These are phyloP conservation scores for Sturnus vulgaris DNA, from an alignment of 2,113 vertebrate species.

Conservation along the genomic window DNA sequence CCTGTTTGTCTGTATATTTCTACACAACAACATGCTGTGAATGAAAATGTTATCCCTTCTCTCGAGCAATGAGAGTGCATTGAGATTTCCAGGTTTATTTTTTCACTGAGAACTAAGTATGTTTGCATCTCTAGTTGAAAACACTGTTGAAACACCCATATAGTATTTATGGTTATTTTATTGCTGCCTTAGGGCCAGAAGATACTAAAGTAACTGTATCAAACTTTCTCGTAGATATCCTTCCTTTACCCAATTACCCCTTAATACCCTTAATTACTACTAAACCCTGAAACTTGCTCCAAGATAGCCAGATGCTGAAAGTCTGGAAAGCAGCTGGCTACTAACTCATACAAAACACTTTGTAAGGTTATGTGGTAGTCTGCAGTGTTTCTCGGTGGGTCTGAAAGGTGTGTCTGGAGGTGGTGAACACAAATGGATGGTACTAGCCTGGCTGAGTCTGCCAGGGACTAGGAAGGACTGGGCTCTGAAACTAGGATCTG, in stretches of 20 bases:
- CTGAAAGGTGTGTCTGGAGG: background rate
- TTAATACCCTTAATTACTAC: background rate
- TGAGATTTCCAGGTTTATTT: background rate
- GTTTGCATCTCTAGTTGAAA: background rate
- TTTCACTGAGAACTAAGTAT: background rate
- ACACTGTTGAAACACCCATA: background rate
- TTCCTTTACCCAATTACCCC: background rate
- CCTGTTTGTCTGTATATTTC: background rate
- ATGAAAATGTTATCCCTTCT: background rate
- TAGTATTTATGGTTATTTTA: background rate
- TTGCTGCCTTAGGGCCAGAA: background rate
- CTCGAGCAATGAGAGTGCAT: background rate
- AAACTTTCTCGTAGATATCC: background rate
- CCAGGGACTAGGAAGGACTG: background rate
- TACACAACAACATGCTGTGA: background rate
- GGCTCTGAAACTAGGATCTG: background rate
- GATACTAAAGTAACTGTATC: background rate
- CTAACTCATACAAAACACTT: background rate
- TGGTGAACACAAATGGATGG: background rate
- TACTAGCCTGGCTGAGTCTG: background rate
- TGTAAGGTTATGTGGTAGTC: background rate
- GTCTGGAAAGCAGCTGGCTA: background rate
- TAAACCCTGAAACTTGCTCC: fast-evolving
- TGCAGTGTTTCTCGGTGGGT: fast-evolving
- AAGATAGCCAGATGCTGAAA: background rate